phyloP scores from a whole-genome alignment of 2,113 vertebrate species.

The Xiphophorus couchianus region DNA sequence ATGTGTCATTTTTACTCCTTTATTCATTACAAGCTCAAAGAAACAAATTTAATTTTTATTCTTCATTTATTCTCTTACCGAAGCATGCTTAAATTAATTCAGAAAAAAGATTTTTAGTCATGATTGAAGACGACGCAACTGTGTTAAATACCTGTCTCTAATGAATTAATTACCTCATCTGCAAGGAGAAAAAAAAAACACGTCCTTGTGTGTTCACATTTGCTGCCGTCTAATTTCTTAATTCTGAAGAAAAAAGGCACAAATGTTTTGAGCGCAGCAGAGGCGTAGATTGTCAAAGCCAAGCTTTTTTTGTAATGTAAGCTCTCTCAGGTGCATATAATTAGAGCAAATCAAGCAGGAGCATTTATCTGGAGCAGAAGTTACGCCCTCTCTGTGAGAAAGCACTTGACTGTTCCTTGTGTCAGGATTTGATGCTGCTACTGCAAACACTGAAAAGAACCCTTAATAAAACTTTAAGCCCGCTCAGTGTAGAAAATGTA shows the following conservation, averaged over 20 bases:
- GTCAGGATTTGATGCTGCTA: slow-evolving; percentile 1
- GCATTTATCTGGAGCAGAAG: slow-evolving; percentile 7
- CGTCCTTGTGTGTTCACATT: not conserved
- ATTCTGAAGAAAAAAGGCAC: slow-evolving; percentile 12
- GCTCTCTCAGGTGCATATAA: slow-evolving; percentile 19
- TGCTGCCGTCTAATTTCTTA: slow-evolving; percentile 4
- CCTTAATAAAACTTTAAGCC: slow-evolving; percentile 6
- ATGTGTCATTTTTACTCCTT: not conserved
- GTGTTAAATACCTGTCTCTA: slow-evolving; percentile 11
- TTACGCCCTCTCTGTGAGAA: slow-evolving; percentile 2
- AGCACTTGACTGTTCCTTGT: not conserved
- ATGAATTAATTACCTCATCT: slow-evolving; percentile 8
- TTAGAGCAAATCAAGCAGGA: slow-evolving; percentile 32
- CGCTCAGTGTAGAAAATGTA: slow-evolving; percentile 25
- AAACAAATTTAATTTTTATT: not conserved
- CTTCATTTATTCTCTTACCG: not conserved
- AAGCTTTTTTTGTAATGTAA: slow-evolving; percentile 12
- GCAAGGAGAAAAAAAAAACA: not conserved
- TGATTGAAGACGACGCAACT: slow-evolving; percentile 1
- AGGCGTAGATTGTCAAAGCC: slow-evolving; percentile 12
- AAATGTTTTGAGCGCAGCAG: slow-evolving; percentile 9
- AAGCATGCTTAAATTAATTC: not conserved
- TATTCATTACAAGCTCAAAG: not conserved
- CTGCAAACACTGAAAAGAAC: not conserved
- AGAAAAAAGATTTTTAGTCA: not conserved